Percentiles rank a stretch among this genome's conserved stretches.
Conservation (phyloP, 2,888 invertebrate species). For the Lithophane leautieri region DNA sequence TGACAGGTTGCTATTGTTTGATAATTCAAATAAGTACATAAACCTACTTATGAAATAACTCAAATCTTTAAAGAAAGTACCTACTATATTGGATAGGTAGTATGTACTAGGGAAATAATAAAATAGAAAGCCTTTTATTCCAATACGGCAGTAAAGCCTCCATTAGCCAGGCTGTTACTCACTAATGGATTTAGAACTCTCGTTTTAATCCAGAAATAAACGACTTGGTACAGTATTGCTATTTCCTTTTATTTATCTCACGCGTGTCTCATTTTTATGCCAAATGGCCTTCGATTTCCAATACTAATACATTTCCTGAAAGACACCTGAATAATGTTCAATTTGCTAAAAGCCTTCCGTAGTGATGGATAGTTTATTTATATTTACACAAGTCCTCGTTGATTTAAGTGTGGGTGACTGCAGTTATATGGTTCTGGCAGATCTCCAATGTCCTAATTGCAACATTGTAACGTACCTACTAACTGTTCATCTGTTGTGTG, state of each 20-base stretch:
- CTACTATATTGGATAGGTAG: neutral
- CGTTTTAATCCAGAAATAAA: slow-evolving; percentile 51
- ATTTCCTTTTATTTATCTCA: slow-evolving; percentile 26
- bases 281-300: slow-evolving; percentile 6
- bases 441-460: slow-evolving; percentile 71
- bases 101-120: slow-evolving; percentile 20
- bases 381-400: slow-evolving; percentile 49
- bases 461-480: slow-evolving; percentile 43
- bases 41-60: neutral
- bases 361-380: slow-evolving; percentile 51
- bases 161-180: slow-evolving; percentile 26
- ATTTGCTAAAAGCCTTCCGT: slow-evolving; percentile 52
- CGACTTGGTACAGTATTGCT: slow-evolving; percentile 5
- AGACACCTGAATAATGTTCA: slow-evolving; percentile 49
- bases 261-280: slow-evolving; percentile 28
- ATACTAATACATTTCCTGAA: slow-evolving; percentile 25
- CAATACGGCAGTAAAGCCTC: slow-evolving; percentile 20
- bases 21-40: neutral
- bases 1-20: slow-evolving; percentile 1
- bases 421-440: slow-evolving; percentile 66
- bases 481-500: neutral
- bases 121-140: slow-evolving; percentile 12
- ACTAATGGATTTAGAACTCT: slow-evolving; percentile 48
- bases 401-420: slow-evolving; percentile 51
- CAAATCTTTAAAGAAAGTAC: neutral